These are phyloP conservation scores for Hyaena hyaena DNA, from an alignment of 2,113 vertebrate genomes.

Conservation along the genomic window DNA sequence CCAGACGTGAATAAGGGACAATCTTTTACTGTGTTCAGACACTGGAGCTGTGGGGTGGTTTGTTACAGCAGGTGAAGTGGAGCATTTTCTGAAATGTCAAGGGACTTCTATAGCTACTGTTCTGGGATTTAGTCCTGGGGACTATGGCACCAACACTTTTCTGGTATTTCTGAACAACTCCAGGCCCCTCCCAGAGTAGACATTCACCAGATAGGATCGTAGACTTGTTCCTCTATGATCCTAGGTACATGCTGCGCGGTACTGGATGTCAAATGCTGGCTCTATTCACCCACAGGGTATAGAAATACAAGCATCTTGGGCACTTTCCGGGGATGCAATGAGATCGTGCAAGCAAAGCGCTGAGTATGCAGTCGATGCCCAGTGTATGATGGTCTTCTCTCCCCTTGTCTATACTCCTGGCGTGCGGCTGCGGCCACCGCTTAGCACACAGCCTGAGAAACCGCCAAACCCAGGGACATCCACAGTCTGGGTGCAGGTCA, in stretches of 20 bases:
- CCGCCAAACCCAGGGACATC: background rate
- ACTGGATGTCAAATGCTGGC: background rate
- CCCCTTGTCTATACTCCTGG: background rate
- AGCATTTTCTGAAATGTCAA: background rate
- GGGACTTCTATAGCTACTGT: background rate
- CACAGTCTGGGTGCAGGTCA: background rate
- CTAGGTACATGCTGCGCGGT: no score
- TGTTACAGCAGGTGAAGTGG: background rate
- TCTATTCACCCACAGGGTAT: background rate
- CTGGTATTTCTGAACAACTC: background rate
- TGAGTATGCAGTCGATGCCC: rapidly evolving
- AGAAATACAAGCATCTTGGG: background rate
- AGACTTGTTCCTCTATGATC: background rate
- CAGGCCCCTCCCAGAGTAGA: background rate
- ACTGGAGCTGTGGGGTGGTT: background rate
- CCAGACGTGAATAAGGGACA: background rate
- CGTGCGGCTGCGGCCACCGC: background rate
- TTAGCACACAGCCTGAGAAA: background rate
- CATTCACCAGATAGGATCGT: background rate
- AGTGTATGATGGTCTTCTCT: background rate
- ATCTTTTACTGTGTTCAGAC: background rate
- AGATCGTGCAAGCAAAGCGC: background rate
- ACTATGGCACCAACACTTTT: background rate
- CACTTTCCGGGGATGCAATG: background rate
- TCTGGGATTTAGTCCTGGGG: background rate